Percentiles rank a stretch among this genome's conserved stretches.
These are phyloP conservation scores for Scaptomyza polygonia DNA, from an alignment of 2,888 invertebrate genomes.

Conservation along the genomic window DNA sequence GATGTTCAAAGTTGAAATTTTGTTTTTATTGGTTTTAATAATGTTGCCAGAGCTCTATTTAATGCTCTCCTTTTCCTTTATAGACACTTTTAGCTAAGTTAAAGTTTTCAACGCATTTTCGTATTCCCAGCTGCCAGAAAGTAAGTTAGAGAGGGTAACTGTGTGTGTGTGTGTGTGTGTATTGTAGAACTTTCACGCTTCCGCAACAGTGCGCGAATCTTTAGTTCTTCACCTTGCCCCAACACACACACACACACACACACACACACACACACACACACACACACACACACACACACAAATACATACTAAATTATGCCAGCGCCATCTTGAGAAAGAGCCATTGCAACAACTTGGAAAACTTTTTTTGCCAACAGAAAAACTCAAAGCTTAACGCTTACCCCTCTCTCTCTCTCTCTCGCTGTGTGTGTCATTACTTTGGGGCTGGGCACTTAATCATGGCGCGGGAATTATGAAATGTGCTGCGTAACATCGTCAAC, in stretches of 20 bases:
- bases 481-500: slow-evolving; percentile 66
- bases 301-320: slow-evolving; percentile 58
- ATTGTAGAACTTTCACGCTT: slow-evolving; percentile 49
- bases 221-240: slow-evolving; percentile 8
- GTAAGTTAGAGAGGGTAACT: neutral
- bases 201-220: slow-evolving; percentile 28
- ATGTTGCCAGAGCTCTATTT: neutral
- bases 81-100: neutral
- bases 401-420: neutral
- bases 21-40: neutral
- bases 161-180: neutral
- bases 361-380: slow-evolving; percentile 62
- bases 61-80: neutral
- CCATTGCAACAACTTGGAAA: slow-evolving; percentile 55
- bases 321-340: slow-evolving; percentile 46
- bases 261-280: slow-evolving; percentile 33
- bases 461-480: slow-evolving; percentile 76
- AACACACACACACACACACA: slow-evolving; percentile 28
- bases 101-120: slow-evolving; percentile 10
- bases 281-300: slow-evolving; percentile 27
- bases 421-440: neutral
- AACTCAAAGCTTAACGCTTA: slow-evolving; percentile 38
- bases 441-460: slow-evolving; percentile 49
- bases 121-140: slow-evolving; percentile 33
- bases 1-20: neutral